Percentiles rank a stretch among this genome's conserved stretches.
Evolutionary conservation across 2,113 vertebrate species (phyloP).

Genomic region (Cyprinus carpio): DNA sequence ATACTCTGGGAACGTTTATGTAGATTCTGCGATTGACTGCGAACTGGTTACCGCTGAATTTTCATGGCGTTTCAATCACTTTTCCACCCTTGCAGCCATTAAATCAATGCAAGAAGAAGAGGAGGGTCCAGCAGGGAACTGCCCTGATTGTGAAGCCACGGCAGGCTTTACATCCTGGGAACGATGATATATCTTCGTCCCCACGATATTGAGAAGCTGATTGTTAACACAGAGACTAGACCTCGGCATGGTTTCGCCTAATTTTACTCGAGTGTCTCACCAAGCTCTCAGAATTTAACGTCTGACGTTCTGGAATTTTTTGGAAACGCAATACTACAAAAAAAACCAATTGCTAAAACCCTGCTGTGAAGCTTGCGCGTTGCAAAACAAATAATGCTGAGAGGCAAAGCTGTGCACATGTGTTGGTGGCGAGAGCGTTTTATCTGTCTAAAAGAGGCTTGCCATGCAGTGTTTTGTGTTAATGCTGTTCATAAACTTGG

Average conservation of each 20-base stretch:
- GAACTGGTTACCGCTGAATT: constrained; percentile 37
- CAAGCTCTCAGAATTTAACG: constrained; percentile 68
- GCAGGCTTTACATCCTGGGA: constrained; percentile 37
- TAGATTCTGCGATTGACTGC: constrained; percentile 62
- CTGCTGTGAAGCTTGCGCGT: constrained; percentile 72
- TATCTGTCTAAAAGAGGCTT: constrained; percentile 64
- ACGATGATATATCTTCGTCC: constrained; percentile 33
- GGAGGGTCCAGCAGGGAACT: constrained; percentile 45
- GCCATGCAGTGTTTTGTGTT: constrained; percentile 76
- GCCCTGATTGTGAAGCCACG: constrained; percentile 50
- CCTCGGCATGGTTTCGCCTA: constrained; percentile 53
- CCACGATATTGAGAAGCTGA: constrained; percentile 49
- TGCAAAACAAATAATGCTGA: constrained; percentile 69
- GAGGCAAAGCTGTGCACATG: constrained; percentile 46
- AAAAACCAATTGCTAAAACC: constrained; percentile 73
- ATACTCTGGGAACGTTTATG: constrained; percentile 60
- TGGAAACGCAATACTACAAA: constrained; percentile 69
- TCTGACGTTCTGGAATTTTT: constrained; percentile 70
- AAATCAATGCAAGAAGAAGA: constrained; percentile 58
- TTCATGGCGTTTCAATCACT: constrained; percentile 55
- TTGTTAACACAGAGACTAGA: constrained; percentile 53
- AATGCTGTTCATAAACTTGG: constrained; percentile 70
- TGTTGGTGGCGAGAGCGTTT: constrained; percentile 29
- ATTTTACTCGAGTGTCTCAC: constrained; percentile 62
- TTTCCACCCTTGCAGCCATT: constrained; percentile 46